phyloP scores from a whole-genome alignment of 2,113 vertebrate genomes.

The Sander lucioperca region DNA sequence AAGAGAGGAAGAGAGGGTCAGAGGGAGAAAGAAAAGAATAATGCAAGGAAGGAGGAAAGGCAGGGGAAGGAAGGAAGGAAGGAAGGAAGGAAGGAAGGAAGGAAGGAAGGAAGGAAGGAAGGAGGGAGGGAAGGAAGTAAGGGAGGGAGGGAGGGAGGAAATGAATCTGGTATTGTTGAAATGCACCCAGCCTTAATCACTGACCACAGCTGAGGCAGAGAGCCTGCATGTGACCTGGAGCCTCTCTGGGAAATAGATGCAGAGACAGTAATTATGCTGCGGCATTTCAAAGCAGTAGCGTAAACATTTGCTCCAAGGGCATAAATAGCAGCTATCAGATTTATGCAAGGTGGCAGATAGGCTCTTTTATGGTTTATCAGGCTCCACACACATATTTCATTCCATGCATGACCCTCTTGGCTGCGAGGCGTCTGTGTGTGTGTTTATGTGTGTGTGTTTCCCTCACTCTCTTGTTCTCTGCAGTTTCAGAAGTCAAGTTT shows the following conservation, averaged over 20 bases:
- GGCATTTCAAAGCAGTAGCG: slow-evolving; percentile 62
- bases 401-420: slow-evolving; percentile 29
- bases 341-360: slow-evolving; percentile 44
- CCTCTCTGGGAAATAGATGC: slow-evolving; percentile 38
- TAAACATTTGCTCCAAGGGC: slow-evolving; percentile 67
- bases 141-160: background rate
- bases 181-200: slow-evolving; percentile 43
- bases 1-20: background rate
- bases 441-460: slow-evolving; percentile 5
- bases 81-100: background rate
- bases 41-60: background rate
- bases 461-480: background rate
- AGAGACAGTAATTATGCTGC: slow-evolving; percentile 41
- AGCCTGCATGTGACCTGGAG: slow-evolving; percentile 59
- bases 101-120: background rate
- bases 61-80: background rate
- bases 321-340: slow-evolving; percentile 64
- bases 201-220: slow-evolving; percentile 53
- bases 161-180: slow-evolving; percentile 28
- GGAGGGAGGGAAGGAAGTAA: too few relatives aligned
- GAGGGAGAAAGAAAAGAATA: background rate
- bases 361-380: slow-evolving; percentile 60
- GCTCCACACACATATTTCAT: slow-evolving; percentile 34
- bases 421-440: slow-evolving; percentile 16
- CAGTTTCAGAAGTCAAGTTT: background rate